Base-by-base conservation (phyloP, 2,797 vertebrate genomes). In the Nasua narica region DNA sequence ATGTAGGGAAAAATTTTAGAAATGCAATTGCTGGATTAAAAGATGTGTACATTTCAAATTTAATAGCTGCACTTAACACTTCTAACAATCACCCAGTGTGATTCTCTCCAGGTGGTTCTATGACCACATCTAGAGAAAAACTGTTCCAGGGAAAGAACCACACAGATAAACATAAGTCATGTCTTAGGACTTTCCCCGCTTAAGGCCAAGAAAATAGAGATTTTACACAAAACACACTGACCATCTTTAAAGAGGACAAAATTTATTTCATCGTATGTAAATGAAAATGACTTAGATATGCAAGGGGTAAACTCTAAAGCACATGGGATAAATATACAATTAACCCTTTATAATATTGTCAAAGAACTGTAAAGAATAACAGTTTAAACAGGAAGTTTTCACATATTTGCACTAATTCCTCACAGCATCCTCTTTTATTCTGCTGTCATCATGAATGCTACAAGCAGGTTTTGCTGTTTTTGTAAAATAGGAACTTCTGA, bases 181-280 rank as follows among this genome's bases (percentile, higher is more conserved):
- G 29, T 43, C 93, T 94, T 58, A 54, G 23, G 60, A 85, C 56
- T 54, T 14, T 37, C 54, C 65, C 54, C 65, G 8, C 14, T 72
- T 19, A 79, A 91, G 18, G 58, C 12, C 43, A 54, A 90, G 46
- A 77, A 88, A 52, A 78, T 2, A 82, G 35, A 77, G 54, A 77
- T 58, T 83, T 86, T 91, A n/a, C 54, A 84, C 56, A 98, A 97
- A 95, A 83, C 88, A 92, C 89, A 96, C 10, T 93, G 92, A 91
- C 62, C 82, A 40, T 90, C 88, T 97, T 92, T 35, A 96, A 97
- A 98, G 72, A 96, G 81, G 94, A 93, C 72, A 92, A 93, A 54
- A 23, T 96, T 95, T 96, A 98, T 98, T 98, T 97, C 95, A 67
- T 77, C 93, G 54, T 97, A 91, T 50, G 62, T 96, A 98, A 97